phyloP scores from a whole-genome alignment of 2,888 invertebrate genomes.

The Philereme vetulata region DNA sequence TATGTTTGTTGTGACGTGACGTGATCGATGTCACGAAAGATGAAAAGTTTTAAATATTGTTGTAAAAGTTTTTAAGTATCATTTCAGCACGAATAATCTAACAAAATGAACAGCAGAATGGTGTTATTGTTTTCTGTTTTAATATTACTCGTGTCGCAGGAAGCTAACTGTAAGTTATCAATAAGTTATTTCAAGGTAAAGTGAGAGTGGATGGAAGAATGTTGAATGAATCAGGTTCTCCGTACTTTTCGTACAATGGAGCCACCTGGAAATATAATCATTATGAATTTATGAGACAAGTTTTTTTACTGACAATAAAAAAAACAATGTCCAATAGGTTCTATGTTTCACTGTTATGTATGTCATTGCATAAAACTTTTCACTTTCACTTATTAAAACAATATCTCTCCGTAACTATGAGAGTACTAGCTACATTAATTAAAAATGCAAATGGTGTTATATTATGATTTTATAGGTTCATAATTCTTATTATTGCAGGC shows the following conservation, averaged over 20 bases:
- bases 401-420: too few relatives aligned
- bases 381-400: too few relatives aligned
- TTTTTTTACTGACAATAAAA: too few relatives aligned
- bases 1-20: too few relatives aligned
- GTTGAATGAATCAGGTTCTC: slow-evolving; percentile 16
- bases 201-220: slow-evolving; percentile 62
- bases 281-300: too few relatives aligned
- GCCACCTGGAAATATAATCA: not conserved
- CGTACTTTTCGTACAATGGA: not conserved
- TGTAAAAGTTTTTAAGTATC: slow-evolving; percentile 32
- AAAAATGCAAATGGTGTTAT: too few relatives aligned
- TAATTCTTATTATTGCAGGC: not conserved
- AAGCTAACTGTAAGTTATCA: slow-evolving; percentile 69
- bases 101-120: slow-evolving; percentile 55
- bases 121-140: slow-evolving; percentile 49
- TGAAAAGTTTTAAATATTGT: slow-evolving; percentile 53
- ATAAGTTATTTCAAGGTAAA: slow-evolving; percentile 73
- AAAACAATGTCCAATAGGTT: too few relatives aligned
- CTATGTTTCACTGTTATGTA: too few relatives aligned
- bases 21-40: not conserved
- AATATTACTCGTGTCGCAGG: slow-evolving; percentile 50
- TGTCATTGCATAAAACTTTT: too few relatives aligned
- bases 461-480: too few relatives aligned
- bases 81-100: slow-evolving; percentile 31
- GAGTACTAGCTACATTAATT: too few relatives aligned